phyloP scores from a whole-genome alignment of 2,113 vertebrate genomes.

The Xenotilapia leptura region DNA sequence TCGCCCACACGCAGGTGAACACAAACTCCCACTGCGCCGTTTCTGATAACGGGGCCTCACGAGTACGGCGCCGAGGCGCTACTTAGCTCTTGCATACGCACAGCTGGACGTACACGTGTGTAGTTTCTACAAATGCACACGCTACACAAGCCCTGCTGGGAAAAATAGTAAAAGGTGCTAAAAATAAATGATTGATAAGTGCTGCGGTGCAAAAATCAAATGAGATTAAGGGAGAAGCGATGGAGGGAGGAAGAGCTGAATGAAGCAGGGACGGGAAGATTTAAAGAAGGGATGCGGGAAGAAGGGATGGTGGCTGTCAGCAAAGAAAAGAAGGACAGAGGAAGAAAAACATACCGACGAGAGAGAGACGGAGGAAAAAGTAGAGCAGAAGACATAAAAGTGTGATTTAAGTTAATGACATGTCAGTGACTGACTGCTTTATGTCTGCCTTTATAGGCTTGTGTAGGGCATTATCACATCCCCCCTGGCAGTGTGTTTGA shows the following conservation, averaged over 20 bases:
- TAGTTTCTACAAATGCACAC: neutral
- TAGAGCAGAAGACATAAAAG: slow-evolving; percentile 55
- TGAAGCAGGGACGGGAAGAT: slow-evolving; percentile 10
- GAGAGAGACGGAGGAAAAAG: slow-evolving; percentile 16
- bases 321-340: slow-evolving; percentile 30
- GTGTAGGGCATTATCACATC: slow-evolving; percentile 40
- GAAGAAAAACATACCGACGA: slow-evolving; percentile 14
- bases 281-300: slow-evolving; percentile 7
- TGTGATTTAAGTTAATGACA: slow-evolving; percentile 69
- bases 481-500: slow-evolving; percentile 12
- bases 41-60: neutral
- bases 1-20: slow-evolving; percentile 13
- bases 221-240: slow-evolving; percentile 30
- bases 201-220: slow-evolving; percentile 39
- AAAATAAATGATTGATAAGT: slow-evolving; percentile 54
- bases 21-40: neutral
- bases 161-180: slow-evolving; percentile 27
- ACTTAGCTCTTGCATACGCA: neutral
- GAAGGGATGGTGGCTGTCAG: slow-evolving; percentile 29
- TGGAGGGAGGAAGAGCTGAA: neutral
- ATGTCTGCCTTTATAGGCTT: slow-evolving; percentile 51
- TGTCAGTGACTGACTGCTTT: slow-evolving; percentile 63
- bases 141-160: neutral
- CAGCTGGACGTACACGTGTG: neutral
- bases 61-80: neutral